phyloP scores from a whole-genome alignment of 2,797 vertebrate genomes.

The Cirrhinus mrigala region DNA sequence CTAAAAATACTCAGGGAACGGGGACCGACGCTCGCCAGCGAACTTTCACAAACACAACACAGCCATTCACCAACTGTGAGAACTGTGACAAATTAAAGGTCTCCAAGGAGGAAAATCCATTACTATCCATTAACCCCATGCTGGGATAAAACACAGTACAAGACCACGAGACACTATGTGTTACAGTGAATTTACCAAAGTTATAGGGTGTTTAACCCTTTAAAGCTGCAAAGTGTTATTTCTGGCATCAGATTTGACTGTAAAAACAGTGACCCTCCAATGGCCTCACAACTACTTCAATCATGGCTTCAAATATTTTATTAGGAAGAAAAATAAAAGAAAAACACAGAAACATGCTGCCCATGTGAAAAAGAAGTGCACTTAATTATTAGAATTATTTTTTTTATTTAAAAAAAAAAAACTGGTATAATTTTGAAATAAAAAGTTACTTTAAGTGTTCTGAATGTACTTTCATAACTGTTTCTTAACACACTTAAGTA shows the following conservation, averaged over 20 bases:
- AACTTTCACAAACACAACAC: neutral
- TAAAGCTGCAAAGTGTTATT: neutral
- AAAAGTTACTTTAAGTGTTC: too few species aligned
- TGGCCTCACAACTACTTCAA: neutral
- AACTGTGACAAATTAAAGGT: neutral
- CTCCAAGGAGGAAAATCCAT: neutral
- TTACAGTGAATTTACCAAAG: neutral
- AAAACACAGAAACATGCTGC: neutral
- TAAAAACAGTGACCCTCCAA: neutral
- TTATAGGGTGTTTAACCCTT: too few species aligned
- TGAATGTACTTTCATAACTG: too few species aligned
- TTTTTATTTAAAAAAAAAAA: too few species aligned
- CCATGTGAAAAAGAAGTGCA: neutral
- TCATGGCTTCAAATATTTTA: neutral
- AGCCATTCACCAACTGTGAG: neutral
- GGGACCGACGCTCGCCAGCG: neutral
- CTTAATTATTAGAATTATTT: neutral
- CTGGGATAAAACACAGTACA: neutral
- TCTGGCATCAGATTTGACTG: too few species aligned
- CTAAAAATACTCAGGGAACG: neutral
- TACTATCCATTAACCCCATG: too few species aligned
- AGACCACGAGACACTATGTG: neutral
- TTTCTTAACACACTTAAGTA: too few species aligned
- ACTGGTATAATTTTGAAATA: too few species aligned
- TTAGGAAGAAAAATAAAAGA: neutral